These are phyloP conservation scores for Leuciscus waleckii DNA, from an alignment of 2,797 vertebrate species.

Conservation along the genomic window DNA sequence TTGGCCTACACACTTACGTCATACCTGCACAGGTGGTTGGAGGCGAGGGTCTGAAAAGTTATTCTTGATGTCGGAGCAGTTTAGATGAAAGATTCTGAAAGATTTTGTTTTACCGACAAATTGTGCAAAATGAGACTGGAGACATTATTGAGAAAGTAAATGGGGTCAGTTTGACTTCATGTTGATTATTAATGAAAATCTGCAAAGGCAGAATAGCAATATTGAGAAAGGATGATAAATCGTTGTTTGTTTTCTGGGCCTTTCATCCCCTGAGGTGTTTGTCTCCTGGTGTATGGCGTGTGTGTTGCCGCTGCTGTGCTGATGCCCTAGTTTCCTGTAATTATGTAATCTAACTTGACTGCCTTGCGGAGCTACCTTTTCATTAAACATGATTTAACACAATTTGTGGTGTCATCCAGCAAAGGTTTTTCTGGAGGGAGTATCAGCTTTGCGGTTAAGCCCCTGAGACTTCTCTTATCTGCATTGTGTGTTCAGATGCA, in stretches of 20 bases:
- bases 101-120: background rate
- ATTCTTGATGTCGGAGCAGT: background rate
- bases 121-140: background rate
- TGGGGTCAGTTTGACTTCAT: slow-evolving; percentile 39
- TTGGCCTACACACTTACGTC: background rate
- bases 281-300: slow-evolving; percentile 34
- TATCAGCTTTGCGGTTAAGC: slow-evolving; percentile 43
- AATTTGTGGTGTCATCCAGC: slow-evolving; percentile 49
- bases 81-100: background rate
- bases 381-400: slow-evolving; percentile 60
- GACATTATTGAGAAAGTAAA: slow-evolving; percentile 17
- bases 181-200: slow-evolving; percentile 24
- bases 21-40: background rate
- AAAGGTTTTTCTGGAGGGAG: slow-evolving; percentile 33
- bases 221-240: slow-evolving; percentile 44
- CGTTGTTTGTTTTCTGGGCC: slow-evolving; percentile 46
- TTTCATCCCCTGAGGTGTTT: slow-evolving; percentile 49
- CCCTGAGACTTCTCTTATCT: slow-evolving; percentile 48
- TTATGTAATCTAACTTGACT: slow-evolving; percentile 56
- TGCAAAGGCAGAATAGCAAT: slow-evolving; percentile 1
- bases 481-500: slow-evolving; percentile 27
- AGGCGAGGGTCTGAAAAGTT: background rate
- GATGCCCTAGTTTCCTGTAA: slow-evolving; percentile 54
- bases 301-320: slow-evolving; percentile 26
- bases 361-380: slow-evolving; percentile 57